A percentile compares a stretch with the other conserved stretches of the same genome.
Conservation (phyloP, 2,888 invertebrate species). For the Heliconius ethilla region DNA sequence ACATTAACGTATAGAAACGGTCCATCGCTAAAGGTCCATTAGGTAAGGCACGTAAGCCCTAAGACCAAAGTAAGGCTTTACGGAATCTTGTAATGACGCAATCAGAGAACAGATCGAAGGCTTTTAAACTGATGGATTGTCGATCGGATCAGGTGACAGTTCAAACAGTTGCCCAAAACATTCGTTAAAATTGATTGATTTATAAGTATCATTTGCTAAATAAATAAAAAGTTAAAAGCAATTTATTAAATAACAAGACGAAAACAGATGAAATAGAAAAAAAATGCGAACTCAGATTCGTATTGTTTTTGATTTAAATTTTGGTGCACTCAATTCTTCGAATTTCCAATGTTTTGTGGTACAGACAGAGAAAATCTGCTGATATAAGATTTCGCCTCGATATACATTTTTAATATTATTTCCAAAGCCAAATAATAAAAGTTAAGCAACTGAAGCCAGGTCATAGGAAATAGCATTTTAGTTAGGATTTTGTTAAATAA, state of each 20-base stretch:
- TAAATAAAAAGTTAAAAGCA: background rate
- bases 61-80: slow-evolving; percentile 12
- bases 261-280: no score
- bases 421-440: background rate
- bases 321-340: no score
- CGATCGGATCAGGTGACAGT: slow-evolving; percentile 11
- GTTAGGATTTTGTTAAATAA: background rate
- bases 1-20: background rate
- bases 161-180: background rate
- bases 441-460: background rate
- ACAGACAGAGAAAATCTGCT: no score
- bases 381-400: no score
- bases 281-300: no score
- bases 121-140: slow-evolving; percentile 25
- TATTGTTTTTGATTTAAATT: no score
- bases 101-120: slow-evolving; percentile 29
- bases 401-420: no score
- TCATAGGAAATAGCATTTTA: background rate
- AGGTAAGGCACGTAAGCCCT: slow-evolving; percentile 5
- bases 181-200: background rate
- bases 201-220: background rate
- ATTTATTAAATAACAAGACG: background rate
- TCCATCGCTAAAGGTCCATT: slow-evolving; percentile 16
- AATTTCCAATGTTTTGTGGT: no score
- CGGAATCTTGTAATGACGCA: slow-evolving; percentile 26